Conservation (phyloP, 2,888 invertebrate genomes). For the Acanthosepion pharaonis region DNA sequence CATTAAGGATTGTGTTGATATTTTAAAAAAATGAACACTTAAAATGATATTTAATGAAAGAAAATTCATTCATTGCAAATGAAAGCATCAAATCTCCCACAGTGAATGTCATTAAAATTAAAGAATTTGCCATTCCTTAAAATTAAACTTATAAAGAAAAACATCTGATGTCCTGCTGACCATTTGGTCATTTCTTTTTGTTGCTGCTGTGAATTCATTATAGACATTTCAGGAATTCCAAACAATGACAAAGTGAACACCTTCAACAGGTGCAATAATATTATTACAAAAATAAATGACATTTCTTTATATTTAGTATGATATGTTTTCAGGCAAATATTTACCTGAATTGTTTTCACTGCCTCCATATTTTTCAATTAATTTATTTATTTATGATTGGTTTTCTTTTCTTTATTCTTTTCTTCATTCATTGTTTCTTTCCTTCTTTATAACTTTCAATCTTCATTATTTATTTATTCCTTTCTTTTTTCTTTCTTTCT, state of each 20-base stretch:
- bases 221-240: not conserved
- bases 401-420: not conserved
- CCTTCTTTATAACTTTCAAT: not conserved
- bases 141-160: not conserved
- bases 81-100: constrained; percentile 15
- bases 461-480: not conserved
- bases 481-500: not conserved
- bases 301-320: not conserved
- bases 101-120: not conserved
- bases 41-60: not conserved
- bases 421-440: not conserved
- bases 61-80: not conserved
- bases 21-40: not conserved
- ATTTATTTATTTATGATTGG: too few relatives aligned
- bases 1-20: not conserved
- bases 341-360: not conserved
- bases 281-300: not conserved
- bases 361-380: not conserved
- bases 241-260: not conserved
- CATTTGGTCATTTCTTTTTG: not conserved
- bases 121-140: not conserved
- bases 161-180: not conserved
- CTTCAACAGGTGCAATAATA: not conserved
- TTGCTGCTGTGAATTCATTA: not conserved
- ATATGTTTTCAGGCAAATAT: not conserved